A percentile compares a stretch with the other conserved stretches of the same genome.
Evolutionary conservation across 2,113 vertebrate species (phyloP).

Genomic region (Corythoichthys haematopterus): DNA sequence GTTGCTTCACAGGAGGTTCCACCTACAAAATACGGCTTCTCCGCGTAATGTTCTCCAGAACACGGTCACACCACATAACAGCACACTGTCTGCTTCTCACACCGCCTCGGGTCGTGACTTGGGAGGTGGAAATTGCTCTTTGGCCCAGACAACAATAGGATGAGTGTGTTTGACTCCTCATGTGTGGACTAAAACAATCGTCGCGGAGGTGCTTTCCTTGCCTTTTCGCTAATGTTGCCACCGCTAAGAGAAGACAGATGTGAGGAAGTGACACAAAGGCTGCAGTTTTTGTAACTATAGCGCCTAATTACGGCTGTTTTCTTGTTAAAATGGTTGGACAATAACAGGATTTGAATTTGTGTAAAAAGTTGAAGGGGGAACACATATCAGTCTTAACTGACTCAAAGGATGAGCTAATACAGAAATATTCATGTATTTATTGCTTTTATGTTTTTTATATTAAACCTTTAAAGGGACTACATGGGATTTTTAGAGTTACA

Average conservation of each 20-base stretch:
- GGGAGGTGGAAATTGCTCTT: slow-evolving; percentile 32
- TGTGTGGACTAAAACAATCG: slow-evolving; percentile 42
- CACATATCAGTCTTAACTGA: no score
- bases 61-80: slow-evolving; percentile 47
- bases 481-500: no score
- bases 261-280: slow-evolving; percentile 42
- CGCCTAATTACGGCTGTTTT: slow-evolving; percentile 7
- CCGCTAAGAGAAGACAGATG: slow-evolving; percentile 19
- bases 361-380: neutral
- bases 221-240: slow-evolving; percentile 42
- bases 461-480: no score
- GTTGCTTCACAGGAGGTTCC: slow-evolving; percentile 50
- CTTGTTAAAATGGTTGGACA: neutral
- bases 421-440: no score
- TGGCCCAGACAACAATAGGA: slow-evolving; percentile 53
- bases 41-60: slow-evolving; percentile 58
- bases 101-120: slow-evolving; percentile 31
- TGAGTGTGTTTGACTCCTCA: slow-evolving; percentile 29
- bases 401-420: no score
- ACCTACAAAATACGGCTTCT: slow-evolving; percentile 42
- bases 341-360: neutral
- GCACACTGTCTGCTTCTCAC: slow-evolving; percentile 22
- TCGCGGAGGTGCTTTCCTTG: slow-evolving; percentile 45
- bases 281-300: neutral
- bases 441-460: no score